Evolutionary conservation across 2,888 invertebrate genomes (phyloP).

Genomic region (Cataglyphis altisquamis): DNA sequence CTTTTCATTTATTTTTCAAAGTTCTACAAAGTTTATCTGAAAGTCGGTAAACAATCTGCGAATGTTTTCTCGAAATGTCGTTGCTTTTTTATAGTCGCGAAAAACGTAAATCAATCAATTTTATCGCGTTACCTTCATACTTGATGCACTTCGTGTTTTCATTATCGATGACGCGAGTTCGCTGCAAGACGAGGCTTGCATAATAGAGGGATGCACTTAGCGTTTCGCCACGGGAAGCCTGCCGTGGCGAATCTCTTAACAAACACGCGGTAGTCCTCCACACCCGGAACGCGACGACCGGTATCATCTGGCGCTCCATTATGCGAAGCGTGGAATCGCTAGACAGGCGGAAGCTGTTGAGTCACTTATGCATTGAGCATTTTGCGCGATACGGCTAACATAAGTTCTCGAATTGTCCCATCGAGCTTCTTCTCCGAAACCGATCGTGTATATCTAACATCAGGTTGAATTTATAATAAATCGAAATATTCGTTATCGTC

Average conservation of each 20-base stretch:
- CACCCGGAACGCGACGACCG: conserved; percentile 48
- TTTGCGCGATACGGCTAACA: neutral
- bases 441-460: neutral
- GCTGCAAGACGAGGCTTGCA: conserved; percentile 77
- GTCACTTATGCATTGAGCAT: conserved; percentile 68
- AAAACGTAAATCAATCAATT: conserved; percentile 72
- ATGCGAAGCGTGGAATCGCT: conserved; percentile 65
- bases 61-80: neutral
- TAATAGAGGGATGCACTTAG: conserved; percentile 81
- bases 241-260: conserved; percentile 82
- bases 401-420: neutral
- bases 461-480: neutral
- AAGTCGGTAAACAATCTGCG: neutral
- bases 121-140: conserved; percentile 45
- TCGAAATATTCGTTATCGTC: neutral
- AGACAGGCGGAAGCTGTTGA: conserved; percentile 76
- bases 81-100: conserved; percentile 14
- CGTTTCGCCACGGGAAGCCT: conserved; percentile 80
- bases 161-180: conserved; percentile 72
- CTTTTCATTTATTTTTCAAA: neutral
- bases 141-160: conserved; percentile 63
- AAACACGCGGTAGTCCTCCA: conserved; percentile 78
- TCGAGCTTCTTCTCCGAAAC: neutral
- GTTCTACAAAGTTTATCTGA: neutral
- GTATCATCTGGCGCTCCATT: conserved; percentile 72